Evolutionary conservation across 2,888 invertebrate species (phyloP), one percentile per base, ranked within the genome.

Genomic region (Acrobasis consociella): DNA sequence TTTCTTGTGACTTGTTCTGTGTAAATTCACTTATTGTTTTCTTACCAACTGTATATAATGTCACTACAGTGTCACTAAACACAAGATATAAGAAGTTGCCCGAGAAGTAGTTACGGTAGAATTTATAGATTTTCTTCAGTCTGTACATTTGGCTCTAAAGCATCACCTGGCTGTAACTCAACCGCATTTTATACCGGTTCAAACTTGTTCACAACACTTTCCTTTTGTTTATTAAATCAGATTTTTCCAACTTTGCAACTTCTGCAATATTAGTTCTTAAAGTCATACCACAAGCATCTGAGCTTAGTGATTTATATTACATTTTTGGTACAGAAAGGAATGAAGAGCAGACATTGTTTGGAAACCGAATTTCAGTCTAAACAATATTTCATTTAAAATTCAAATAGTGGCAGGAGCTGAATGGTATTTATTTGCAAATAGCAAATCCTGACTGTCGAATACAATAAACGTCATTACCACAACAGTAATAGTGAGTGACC

Each of bases 401-500:
- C 56, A 56, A 56, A 56, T 56, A 16, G 13, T 42, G 13, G 42
- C 55, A 55, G 55, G 55, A 42, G 13, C 42, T 56, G 56, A 56
- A 56, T 56, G 42, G 42, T 17, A 38, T 60, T 51, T 60, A 60
- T 39, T 51, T 51, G 50, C 51, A 60, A 60, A 62, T 62, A 62
- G 53, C 53, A 49, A 55, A 70, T 72, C 74, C 73, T 72, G 75
- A 76, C 76, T 80, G 75, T 75, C 72, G 74, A 78, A 79, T 79
- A 74, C 68, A 70, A 73, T 73, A 73, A 73, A 69, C 71, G 74
- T 75, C 72, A 76, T 67, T 73, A 80, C 74, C 72, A 67, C 77
- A 69, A 72, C 73, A 71, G 75, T 78, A 78, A 80, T 80, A 75
- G 81, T 77, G 80, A 83, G 81, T 83, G 81, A 85, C 87, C 88